A percentile compares a stretch with the other conserved stretches of the same genome.
Conservation (phyloP, 1,140 invertebrate species). For the Calephelis nemesis region DNA sequence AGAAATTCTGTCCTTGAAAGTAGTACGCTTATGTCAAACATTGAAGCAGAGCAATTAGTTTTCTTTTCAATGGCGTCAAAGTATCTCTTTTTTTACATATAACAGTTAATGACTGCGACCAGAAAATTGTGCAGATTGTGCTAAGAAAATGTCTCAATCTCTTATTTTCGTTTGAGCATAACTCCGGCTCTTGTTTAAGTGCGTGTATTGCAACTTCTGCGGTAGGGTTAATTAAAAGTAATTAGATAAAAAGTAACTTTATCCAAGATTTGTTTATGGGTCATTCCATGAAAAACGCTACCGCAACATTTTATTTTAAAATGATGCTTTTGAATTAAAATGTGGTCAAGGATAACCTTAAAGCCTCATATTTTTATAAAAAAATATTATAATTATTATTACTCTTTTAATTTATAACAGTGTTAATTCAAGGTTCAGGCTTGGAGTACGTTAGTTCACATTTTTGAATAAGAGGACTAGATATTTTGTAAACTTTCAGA, state of each 20-base stretch:
- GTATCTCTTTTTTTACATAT: conserved; percentile 32
- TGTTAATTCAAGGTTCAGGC: no score
- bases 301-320: no score
- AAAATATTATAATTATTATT: no score
- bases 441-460: no score
- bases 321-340: no score
- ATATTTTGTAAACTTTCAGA: no score
- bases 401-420: no score
- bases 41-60: conserved; percentile 33
- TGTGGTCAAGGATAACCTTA: no score
- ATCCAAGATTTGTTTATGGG: conserved; percentile 48
- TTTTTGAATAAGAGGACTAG: no score
- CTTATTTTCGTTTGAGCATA: conserved; percentile 34
- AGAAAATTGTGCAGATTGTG: conserved; percentile 44
- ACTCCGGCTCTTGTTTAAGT: conserved; percentile 47
- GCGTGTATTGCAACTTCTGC: conserved; percentile 44
- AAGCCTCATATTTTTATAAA: no score
- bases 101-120: conserved; percentile 35
- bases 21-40: conserved; percentile 40
- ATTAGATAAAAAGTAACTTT: conserved; percentile 48
- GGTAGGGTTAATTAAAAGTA: conserved; percentile 35
- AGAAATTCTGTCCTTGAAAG: conserved; percentile 37
- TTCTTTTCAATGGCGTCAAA: conserved; percentile 34
- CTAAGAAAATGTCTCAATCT: conserved; percentile 31
- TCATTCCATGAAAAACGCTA: no score